Percentiles rank a stretch among this genome's conserved stretches.
phyloP scores from a whole-genome alignment of 2,888 invertebrate genomes.

The Achlya flavicornis region DNA sequence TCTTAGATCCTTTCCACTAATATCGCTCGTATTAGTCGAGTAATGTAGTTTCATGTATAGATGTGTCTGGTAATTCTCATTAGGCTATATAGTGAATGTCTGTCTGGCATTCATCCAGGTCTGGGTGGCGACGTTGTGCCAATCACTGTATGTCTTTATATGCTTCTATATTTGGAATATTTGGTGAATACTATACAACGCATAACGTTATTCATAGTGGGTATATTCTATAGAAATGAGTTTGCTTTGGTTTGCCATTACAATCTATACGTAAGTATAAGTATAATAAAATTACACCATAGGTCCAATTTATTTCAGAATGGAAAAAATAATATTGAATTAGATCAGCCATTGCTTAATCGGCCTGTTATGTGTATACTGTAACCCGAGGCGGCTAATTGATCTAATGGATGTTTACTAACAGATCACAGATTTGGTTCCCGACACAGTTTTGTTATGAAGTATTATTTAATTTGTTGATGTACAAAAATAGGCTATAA shows the following conservation, averaged over 20 bases:
- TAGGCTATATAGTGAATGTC: not conserved
- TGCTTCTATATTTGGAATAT: no score
- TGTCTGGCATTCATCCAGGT: not conserved
- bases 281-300: no score
- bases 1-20: no score
- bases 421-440: not conserved
- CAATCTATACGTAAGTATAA: no score
- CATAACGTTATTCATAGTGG: no score
- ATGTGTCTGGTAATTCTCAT: no score
- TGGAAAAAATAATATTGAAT: not conserved
- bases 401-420: slow-evolving; percentile 3
- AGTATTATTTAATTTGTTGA: not conserved
- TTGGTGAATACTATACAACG: not conserved
- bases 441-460: not conserved
- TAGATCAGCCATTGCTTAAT: not conserved
- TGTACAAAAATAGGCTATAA: no score
- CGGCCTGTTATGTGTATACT: not conserved
- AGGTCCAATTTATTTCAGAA: no score
- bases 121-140: not conserved
- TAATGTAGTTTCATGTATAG: not conserved
- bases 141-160: not conserved
- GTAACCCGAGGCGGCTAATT: not conserved
- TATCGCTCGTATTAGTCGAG: not conserved
- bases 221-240: no score
- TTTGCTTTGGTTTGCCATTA: no score